phyloP scores from a whole-genome alignment of 1,140 invertebrate species.

The Halesus radiatus region DNA sequence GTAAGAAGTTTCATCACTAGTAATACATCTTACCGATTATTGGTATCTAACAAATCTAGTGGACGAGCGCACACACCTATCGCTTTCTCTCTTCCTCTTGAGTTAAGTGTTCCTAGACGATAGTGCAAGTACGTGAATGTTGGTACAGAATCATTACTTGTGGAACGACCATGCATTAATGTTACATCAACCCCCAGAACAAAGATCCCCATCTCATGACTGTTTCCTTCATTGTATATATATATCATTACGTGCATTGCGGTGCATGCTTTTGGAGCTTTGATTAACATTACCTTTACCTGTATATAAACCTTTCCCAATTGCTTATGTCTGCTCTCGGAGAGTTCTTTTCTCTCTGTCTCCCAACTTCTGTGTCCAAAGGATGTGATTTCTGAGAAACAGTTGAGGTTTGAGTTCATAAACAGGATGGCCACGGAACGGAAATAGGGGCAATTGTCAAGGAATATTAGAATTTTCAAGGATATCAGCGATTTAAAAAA shows the following conservation, averaged over 20 bases:
- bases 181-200: conserved; percentile 15
- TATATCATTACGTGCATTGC: conserved; percentile 18
- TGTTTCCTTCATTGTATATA: conserved; percentile 36
- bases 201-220: conserved; percentile 2
- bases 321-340: background rate
- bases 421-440: too few species aligned
- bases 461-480: too few species aligned
- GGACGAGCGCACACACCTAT: conserved; percentile 21
- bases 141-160: conserved; percentile 7
- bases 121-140: conserved; percentile 37
- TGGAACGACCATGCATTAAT: conserved; percentile 18
- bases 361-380: background rate
- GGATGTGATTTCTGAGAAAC: background rate
- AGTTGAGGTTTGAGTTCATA: too few species aligned
- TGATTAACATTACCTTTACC: background rate
- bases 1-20: background rate
- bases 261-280: conserved; percentile 41
- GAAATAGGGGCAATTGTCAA: too few species aligned
- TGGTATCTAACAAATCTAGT: conserved; percentile 22
- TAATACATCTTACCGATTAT: background rate
- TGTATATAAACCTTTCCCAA: conserved; percentile 30
- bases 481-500: too few species aligned
- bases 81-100: conserved; percentile 37
- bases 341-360: background rate
- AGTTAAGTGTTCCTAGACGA: conserved; percentile 33